Conservation (phyloP, 2,888 invertebrate species). For the Junonia oenone region DNA sequence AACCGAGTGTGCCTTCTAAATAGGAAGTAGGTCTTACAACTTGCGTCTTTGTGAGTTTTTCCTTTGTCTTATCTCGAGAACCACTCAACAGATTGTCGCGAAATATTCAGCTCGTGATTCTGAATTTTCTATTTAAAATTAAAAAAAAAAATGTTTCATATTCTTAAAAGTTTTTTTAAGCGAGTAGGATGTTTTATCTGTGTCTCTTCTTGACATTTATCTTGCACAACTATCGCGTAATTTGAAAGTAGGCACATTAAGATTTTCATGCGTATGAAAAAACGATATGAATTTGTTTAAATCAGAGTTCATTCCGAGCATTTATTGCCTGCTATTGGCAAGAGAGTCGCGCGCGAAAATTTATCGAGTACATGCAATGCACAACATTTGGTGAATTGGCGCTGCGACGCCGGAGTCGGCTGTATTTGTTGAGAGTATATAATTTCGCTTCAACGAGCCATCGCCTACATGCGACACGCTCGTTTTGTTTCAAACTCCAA, state of each 20-base stretch:
- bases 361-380: constrained; percentile 49
- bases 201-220: not conserved
- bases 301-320: constrained; percentile 34
- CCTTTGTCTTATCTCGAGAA: constrained; percentile 31
- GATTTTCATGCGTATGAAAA: constrained; percentile 12
- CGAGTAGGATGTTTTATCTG: constrained; percentile 5
- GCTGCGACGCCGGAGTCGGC: constrained; percentile 38
- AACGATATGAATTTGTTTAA: constrained; percentile 21
- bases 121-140: constrained; percentile 26
- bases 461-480: constrained; percentile 33
- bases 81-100: constrained; percentile 32
- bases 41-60: constrained; percentile 30
- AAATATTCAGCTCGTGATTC: constrained; percentile 28
- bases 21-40: constrained; percentile 32
- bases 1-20: constrained; percentile 30
- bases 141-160: constrained; percentile 18
- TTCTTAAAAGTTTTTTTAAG: constrained; percentile 8
- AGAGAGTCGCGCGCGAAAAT: constrained; percentile 44
- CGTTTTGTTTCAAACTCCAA: constrained; percentile 37
- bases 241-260: constrained; percentile 11
- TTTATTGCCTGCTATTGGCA: constrained; percentile 53
- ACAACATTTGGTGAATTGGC: constrained; percentile 54
- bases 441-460: constrained; percentile 47
- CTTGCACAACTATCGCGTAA: not conserved
- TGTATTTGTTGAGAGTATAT: constrained; percentile 58